Conservation (phyloP, 2,113 vertebrate species). For the Ochotona princeps region DNA sequence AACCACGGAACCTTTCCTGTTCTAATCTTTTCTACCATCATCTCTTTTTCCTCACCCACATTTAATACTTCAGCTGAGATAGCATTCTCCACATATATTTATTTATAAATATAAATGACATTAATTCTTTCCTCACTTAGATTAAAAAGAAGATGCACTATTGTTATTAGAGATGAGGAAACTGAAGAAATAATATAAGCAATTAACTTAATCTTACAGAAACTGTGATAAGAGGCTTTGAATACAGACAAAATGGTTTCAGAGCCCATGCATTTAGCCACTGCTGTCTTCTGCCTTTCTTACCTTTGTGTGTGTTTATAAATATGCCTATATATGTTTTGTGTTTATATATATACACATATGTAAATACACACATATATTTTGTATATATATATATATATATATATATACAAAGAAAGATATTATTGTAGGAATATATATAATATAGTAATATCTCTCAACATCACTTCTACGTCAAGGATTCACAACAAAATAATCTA, state of each 20-base stretch:
- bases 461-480: background rate
- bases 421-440: too few relatives aligned
- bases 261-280: fast-evolving
- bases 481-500: background rate
- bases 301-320: background rate
- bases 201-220: background rate
- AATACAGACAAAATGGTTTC: background rate
- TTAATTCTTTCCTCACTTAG: background rate
- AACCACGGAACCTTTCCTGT: background rate
- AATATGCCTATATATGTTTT: too few relatives aligned
- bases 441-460: background rate
- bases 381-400: too few relatives aligned
- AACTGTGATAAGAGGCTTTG: background rate
- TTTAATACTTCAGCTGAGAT: background rate
- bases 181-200: background rate
- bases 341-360: too few relatives aligned
- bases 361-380: too few relatives aligned
- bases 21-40: background rate
- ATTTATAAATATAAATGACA: background rate
- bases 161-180: background rate
- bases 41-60: background rate
- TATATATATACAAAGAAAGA: too few relatives aligned
- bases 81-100: background rate
- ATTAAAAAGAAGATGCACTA: background rate
- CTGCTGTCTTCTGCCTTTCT: background rate